Conservation (phyloP, 2,797 vertebrate genomes). For the Sebastes iracundus region DNA sequence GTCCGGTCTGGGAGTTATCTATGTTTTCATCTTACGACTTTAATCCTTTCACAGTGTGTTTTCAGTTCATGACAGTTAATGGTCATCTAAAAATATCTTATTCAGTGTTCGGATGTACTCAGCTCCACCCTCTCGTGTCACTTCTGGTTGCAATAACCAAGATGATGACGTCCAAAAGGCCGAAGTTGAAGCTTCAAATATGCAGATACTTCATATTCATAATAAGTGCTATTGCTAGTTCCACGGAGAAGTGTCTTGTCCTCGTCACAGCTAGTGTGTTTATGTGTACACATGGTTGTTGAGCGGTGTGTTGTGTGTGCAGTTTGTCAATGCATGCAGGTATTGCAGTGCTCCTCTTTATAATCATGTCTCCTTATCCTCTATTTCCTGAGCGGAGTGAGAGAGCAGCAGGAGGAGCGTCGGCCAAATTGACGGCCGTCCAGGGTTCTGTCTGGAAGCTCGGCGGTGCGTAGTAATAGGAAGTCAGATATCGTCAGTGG, state of each 20-base stretch:
- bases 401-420: background rate
- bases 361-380: background rate
- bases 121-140: too few species aligned
- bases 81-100: too few species aligned
- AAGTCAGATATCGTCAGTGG: slow-evolving; percentile 18
- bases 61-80: too few species aligned
- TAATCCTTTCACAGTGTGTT: too few species aligned
- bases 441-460: background rate
- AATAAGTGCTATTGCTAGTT: background rate
- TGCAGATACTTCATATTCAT: too few species aligned
- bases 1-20: too few species aligned
- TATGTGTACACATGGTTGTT: background rate
- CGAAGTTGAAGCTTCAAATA: too few species aligned
- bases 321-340: background rate
- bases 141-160: too few species aligned
- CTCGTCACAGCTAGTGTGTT: background rate
- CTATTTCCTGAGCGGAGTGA: slow-evolving; percentile 3
- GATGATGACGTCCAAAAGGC: too few species aligned
- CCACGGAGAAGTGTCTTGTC: background rate
- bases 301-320: background rate
- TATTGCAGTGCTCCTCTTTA: background rate
- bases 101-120: too few species aligned
- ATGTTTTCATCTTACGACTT: too few species aligned
- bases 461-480: background rate
- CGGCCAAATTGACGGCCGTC: background rate